phyloP scores from a whole-genome alignment of 2,113 vertebrate species.

The Dromiciops gliroides region DNA sequence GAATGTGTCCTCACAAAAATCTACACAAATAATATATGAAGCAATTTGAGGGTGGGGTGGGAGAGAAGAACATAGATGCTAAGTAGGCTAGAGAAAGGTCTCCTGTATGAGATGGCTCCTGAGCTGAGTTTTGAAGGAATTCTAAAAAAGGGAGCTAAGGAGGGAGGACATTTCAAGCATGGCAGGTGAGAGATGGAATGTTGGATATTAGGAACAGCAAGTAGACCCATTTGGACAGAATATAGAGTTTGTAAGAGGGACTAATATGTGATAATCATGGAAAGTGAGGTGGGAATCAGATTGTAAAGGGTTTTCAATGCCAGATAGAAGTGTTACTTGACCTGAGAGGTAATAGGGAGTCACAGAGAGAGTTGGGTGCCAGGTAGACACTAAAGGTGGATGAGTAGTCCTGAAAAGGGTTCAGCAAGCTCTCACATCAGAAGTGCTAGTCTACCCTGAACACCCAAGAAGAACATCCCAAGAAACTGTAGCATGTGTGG shows the following conservation, averaged over 20 bases:
- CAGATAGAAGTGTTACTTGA: background rate
- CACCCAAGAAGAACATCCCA: background rate
- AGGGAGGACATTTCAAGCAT: background rate
- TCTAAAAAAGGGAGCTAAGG: background rate
- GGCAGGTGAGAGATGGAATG: background rate
- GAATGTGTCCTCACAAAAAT: background rate
- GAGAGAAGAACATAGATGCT: background rate
- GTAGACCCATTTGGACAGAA: background rate
- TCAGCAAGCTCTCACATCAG: background rate
- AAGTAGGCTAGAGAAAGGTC: background rate
- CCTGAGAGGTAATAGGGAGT: background rate
- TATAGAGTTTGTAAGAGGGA: background rate
- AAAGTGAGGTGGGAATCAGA: background rate
- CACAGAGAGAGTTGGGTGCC: background rate
- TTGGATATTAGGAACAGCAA: background rate
- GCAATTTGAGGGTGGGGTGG: background rate
- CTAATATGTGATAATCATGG: background rate
- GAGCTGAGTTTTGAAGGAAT: background rate
- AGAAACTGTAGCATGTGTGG: background rate
- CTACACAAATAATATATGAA: background rate
- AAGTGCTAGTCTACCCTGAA: background rate
- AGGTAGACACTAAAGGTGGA: background rate
- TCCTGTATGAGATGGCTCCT: background rate
- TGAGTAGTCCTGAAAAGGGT: background rate
- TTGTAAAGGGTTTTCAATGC: background rate